Conservation (phyloP, 2,797 vertebrate genomes). For the Macropodus opercularis region DNA sequence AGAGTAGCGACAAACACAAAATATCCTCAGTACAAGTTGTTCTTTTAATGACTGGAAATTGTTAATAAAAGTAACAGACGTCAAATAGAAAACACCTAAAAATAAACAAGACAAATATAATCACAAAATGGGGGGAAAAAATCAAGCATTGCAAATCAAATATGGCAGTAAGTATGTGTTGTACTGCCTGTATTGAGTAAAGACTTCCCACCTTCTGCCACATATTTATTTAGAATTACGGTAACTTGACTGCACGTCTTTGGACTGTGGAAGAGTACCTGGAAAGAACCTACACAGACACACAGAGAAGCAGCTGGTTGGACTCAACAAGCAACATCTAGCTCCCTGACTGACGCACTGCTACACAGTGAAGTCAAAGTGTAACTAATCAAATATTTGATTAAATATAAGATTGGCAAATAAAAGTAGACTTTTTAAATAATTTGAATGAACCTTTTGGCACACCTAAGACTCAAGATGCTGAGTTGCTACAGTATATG, state of each 20-base stretch:
- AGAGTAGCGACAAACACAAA: too few relatives aligned
- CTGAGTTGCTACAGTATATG: not conserved
- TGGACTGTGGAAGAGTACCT: too few relatives aligned
- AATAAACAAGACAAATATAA: not conserved
- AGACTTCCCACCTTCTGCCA: not conserved
- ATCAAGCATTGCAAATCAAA: not conserved
- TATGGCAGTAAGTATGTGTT: not conserved
- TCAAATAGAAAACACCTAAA: constrained; percentile 4
- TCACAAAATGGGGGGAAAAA: too few relatives aligned
- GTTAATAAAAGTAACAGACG: constrained; percentile 12
- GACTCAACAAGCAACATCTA: too few relatives aligned
- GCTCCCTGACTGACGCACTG: too few relatives aligned
- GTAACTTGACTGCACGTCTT: too few relatives aligned
- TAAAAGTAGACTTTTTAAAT: not conserved
- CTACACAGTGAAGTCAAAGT: too few relatives aligned
- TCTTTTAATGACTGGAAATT: constrained; percentile 43
- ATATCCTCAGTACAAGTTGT: constrained; percentile 19
- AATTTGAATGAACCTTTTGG: not conserved
- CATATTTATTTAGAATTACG: too few relatives aligned
- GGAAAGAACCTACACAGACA: too few relatives aligned
- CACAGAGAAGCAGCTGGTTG: too few relatives aligned
- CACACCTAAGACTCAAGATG: not conserved
- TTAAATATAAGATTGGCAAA: not conserved
- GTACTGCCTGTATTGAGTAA: not conserved
- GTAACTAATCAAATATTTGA: not conserved